Base-by-base conservation (phyloP, 2,888 invertebrate species). In the Synanthedon vespiformis region DNA sequence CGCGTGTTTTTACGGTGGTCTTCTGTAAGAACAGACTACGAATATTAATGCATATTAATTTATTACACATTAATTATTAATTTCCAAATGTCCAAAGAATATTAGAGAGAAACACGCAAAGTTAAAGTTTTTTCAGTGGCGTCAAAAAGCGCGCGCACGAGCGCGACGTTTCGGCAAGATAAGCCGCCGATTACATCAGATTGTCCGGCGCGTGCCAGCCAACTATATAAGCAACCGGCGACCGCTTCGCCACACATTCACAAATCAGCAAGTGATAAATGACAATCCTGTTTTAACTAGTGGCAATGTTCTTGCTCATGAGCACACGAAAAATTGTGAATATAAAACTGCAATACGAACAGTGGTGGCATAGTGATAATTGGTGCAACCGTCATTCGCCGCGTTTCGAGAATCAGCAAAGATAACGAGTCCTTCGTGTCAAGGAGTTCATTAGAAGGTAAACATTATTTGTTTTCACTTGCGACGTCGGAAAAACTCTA, bases 311-410 rank as follows among this genome's bases (percentile, higher is more conserved):
- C 83, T 77, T 77, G 77, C 79, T 72, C 81, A 80, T 84, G 84
- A 68, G 77, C 80, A 64, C 74, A 68, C 64, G 69, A 69, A 67
- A 71, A 67, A 68, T 69, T 64, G 71, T 74, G 64, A 75, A 72
- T 68, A 74, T 68, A 63, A 72, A 76, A 70, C 68, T 69, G 49
- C 70, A 76, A 66, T 74, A 77, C 79, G 81, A 81, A 78, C 84
- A 83, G 78, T 80, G 78, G 84, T 87, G 87, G 87, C 77, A 82
- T 67, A 84, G 85, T 86, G 86, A 87, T 70, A 84, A 86, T 71
- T 83, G 77, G 78, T 82, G 86, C 70, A 79, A 80, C 63, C 80
- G 84, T 66, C 81, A 85, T 77, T 82, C 84, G 53, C 86, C 86
- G 62, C 73, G 77, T 58, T 86, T 82, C 67, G 81, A 86, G 57